These are phyloP conservation scores for Aphodius granarius DNA, from an alignment of 2,888 invertebrate species.

Conservation along the genomic window DNA sequence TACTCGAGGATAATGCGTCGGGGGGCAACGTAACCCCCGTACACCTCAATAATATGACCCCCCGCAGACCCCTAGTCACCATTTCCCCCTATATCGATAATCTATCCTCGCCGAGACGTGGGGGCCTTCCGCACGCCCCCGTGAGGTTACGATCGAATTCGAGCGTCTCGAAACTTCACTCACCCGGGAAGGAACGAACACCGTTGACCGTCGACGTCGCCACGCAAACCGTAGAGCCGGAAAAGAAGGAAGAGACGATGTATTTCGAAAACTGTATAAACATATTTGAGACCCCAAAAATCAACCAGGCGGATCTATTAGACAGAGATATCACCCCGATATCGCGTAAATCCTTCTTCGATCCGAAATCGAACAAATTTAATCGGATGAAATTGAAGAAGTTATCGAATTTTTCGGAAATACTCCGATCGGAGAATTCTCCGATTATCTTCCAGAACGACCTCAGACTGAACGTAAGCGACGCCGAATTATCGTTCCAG, in stretches of 20 bases:
- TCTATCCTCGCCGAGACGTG: neutral
- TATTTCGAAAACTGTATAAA: conserved; percentile 22
- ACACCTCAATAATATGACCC: conserved; percentile 18
- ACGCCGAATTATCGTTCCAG: conserved; percentile 41
- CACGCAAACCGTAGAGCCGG: conserved; percentile 26
- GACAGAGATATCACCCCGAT: neutral
- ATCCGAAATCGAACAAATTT: conserved; percentile 2
- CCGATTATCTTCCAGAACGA: conserved; percentile 12
- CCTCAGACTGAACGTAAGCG: conserved; percentile 33
- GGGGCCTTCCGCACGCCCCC: neutral
- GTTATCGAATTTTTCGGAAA: conserved; percentile 28
- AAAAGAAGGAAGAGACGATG: conserved; percentile 8
- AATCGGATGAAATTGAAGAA: conserved; percentile 19
- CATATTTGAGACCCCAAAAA: conserved; percentile 28
- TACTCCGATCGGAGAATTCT: conserved; percentile 17
- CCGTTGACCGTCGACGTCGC: conserved; percentile 30
- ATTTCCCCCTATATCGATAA: conserved; percentile 16
- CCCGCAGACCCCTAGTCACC: neutral
- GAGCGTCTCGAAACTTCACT: conserved; percentile 38
- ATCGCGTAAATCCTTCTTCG: neutral
- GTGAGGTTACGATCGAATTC: conserved; percentile 30
- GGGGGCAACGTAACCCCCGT: neutral
- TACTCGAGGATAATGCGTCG: neutral
- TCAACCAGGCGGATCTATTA: conserved; percentile 20
- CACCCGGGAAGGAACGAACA: conserved; percentile 37